Base-by-base conservation (phyloP, 2,888 invertebrate genomes). In the Kuschelorhynchus macadamiae region DNA sequence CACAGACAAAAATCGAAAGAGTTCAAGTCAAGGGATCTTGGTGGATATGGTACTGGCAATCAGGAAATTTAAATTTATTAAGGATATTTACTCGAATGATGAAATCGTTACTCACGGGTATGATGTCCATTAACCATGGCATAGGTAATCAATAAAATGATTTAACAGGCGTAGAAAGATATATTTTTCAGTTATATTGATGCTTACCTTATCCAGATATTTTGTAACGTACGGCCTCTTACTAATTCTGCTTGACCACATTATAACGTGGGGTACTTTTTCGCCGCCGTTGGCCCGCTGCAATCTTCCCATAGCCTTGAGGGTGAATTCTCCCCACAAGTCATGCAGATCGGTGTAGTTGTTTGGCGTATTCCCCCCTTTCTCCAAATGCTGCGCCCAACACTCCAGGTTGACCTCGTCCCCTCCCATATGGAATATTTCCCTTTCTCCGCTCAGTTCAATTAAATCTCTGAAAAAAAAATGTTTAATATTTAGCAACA, bases 401-500 rank as follows among this genome's bases (percentile, higher is more conserved):
- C 94, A 94, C 25, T 91, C 90, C 61, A 93, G 87, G 75, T 92
- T 93, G 1, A 94, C 94, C 79, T 92, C 92, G 78, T 93, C 92
- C 0, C 92, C 92, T n/a, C 95, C 95, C 55, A 94, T 85, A 77
- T 95, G 95, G 81, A 94, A 92, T 47, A 93, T 86, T 77, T 94
- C 94, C 9, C 90, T 89, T 62, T 92, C 89, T 14, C 90, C 90
- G 4, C 92, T 93, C 36, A 92, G 84, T 63, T 90, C 88, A 50
- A 94, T 84, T 41, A 94, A 86, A 78, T 94, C 94, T 92, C 49
- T 71, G 33, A 47, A 67, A 64, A 32, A 44, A 33, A 8, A 42
- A 8, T 9, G n/a, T n/a, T n/a, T n/a, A 49, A 47, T 55, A 41
- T 14, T 41, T 41, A 14, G 41, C 41, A 41, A n/a, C n/a, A n/a